Evolutionary conservation across 2,113 vertebrate genomes (phyloP).

Genomic region (Cephalopholis sonnerati): DNA sequence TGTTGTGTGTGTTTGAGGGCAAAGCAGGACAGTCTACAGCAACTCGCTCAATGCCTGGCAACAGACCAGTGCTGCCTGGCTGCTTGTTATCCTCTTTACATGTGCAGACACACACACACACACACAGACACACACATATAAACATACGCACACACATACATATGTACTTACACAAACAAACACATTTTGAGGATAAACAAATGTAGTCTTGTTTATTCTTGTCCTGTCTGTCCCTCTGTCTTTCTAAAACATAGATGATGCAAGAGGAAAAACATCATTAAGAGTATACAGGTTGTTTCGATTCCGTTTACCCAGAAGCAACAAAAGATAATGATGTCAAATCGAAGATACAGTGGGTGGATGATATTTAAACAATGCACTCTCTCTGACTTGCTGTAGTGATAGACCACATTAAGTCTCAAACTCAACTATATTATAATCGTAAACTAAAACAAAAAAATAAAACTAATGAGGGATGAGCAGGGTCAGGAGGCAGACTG

Average conservation of each 20-base stretch:
- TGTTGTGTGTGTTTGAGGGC: not conserved
- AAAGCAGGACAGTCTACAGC: conserved; percentile 14
- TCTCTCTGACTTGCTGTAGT: not conserved
- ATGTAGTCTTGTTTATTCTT: not conserved
- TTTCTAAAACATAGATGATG: not conserved
- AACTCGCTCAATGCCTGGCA: conserved; percentile 39
- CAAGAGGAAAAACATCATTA: conserved; percentile 10
- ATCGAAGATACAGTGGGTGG: not conserved
- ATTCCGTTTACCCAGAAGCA: not conserved
- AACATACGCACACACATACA: not conserved
- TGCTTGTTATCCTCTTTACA: not conserved
- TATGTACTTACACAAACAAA: not conserved
- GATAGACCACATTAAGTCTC: not conserved
- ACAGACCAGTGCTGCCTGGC: conserved; percentile 33
- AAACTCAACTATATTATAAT: not conserved
- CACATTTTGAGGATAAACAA: not conserved
- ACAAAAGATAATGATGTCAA: not conserved
- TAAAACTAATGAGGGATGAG: conserved; percentile 5
- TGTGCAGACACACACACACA: not conserved
- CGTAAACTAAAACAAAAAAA: not conserved
- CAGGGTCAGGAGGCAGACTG: not conserved
- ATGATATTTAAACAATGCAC: conserved; percentile 7
- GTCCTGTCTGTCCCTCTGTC: not conserved
- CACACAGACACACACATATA: not conserved
- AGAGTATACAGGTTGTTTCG: not conserved